Conservation (phyloP, 2,113 vertebrate genomes). For the Festucalex cinctus region DNA sequence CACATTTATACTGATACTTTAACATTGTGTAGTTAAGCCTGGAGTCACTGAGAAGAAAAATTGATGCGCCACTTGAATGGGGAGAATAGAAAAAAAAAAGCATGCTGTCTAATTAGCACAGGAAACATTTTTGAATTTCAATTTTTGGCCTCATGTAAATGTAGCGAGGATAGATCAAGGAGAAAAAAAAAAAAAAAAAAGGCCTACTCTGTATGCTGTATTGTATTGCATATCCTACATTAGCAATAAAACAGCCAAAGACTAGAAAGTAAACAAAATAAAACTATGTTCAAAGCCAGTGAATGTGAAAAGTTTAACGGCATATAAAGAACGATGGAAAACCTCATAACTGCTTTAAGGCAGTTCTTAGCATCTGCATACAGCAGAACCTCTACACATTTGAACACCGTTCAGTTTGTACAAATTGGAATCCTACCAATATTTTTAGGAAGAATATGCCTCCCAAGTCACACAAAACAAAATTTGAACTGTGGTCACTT, state of each 20-base stretch:
- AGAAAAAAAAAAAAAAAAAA: slow-evolving; percentile 20
- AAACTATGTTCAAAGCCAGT: background rate
- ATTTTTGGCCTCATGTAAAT: slow-evolving; percentile 34
- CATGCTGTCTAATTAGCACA: slow-evolving; percentile 39
- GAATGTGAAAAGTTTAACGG: background rate
- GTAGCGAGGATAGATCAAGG: slow-evolving; percentile 9
- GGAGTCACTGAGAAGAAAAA: slow-evolving; percentile 57
- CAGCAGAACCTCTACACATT: background rate
- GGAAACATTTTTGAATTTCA: slow-evolving; percentile 23
- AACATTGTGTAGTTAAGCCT: slow-evolving; percentile 50
- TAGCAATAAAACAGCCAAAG: too few relatives aligned
- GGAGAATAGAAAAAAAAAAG: background rate
- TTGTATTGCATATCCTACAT: too few relatives aligned
- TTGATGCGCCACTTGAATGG: slow-evolving; percentile 35
- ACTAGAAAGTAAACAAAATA: background rate
- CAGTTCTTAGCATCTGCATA: too few relatives aligned
- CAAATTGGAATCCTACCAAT: background rate
- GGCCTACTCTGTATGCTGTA: background rate
- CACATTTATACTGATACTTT: slow-evolving; percentile 59
- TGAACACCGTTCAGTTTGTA: background rate
- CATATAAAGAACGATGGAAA: background rate
- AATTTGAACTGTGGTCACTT: background rate
- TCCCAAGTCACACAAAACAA: background rate
- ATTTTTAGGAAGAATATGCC: background rate
- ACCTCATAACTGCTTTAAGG: background rate